Conservation (phyloP, 2,888 invertebrate genomes). For the Gymnoscelis rufifasciata region DNA sequence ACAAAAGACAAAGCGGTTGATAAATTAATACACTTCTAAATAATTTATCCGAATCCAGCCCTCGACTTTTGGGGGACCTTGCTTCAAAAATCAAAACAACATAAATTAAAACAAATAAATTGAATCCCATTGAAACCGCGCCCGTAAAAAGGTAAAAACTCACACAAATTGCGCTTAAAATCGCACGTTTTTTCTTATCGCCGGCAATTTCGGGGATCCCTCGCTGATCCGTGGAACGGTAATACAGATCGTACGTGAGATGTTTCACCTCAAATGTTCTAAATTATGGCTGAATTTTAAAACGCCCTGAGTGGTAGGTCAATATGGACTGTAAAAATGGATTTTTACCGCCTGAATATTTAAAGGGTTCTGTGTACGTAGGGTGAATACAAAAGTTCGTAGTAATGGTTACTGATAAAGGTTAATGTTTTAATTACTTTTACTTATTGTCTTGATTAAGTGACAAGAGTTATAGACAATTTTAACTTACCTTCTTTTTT, state of each 20-base stretch:
- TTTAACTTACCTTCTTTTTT: no score
- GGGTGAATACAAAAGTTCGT: slow-evolving; percentile 1
- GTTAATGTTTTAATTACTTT: no score
- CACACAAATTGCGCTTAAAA: slow-evolving; percentile 29
- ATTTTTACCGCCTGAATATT: slow-evolving; percentile 15
- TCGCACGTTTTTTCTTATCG: slow-evolving; percentile 50
- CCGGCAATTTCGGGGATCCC: slow-evolving; percentile 49
- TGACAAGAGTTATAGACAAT: no score
- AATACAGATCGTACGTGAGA: slow-evolving; percentile 76
- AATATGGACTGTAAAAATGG: slow-evolving; percentile 43
- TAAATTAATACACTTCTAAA: no score
- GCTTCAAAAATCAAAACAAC: not conserved
- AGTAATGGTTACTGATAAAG: no score
- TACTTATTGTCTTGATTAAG: no score
- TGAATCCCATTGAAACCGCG: slow-evolving; percentile 21
- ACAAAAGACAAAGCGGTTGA: no score
- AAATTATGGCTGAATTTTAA: slow-evolving; percentile 64
- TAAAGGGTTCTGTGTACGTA: slow-evolving; percentile 1
- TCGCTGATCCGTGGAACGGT: slow-evolving; percentile 52
- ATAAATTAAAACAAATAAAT: not conserved
- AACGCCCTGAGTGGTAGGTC: slow-evolving; percentile 36
- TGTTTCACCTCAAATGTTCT: slow-evolving; percentile 50
- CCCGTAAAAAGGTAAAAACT: slow-evolving; percentile 23
- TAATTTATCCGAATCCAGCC: no score
- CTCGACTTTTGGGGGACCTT: not conserved